Base-by-base conservation (phyloP, 2,888 invertebrate genomes). In the Dryobotodes eremita region DNA sequence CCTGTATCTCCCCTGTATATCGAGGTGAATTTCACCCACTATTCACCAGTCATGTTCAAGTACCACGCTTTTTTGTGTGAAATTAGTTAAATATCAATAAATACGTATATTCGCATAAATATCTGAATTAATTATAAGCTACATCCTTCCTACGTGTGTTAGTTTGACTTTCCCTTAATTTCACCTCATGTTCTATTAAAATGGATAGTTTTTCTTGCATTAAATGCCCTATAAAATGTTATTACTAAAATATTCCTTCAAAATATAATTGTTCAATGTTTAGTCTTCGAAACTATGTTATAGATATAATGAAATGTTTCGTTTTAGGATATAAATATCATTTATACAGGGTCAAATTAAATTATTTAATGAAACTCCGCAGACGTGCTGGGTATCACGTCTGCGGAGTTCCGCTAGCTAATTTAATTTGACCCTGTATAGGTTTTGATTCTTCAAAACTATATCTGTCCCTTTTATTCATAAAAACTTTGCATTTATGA, bases 121-220 rank as follows among this genome's bases (percentile, higher is more conserved):
- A 86, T 84, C 72, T 75, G 46, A 79, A 65, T 46, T 86, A 86
- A 86, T 79, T 69, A 11, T 72, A 84, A 83, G 71, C 42, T 70
- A 23, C 10, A 36, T 83, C 53, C 13, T 71, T 83, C 31, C 31
- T 55, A 61, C 20, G 15, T 31, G 17, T 61, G 31, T 55, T 80
- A 61, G 31, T 69, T 79, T 36, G n/a, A 23, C 57, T 71, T 57
- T 59, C 6, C n/a, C 61, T 48, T 64, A 59, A 26, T 66, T 64
- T 65, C 48, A 71, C 53, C 7, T 42, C 46, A 46, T 71, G 0
- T 31, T 74, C 36, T 53, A 23, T 64, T 61, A 15, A 53, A 68
- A 68, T 31, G 6, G 59, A 61, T 62, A 42, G 20, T 77, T 73
- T 36, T 73, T 15, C 36, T n/a, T 23, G 61, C 79, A 78, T 75